Evolutionary conservation across 2,888 invertebrate genomes (phyloP), one percentile per base, ranked within the genome.

Genomic region (Allacma fusca): DNA sequence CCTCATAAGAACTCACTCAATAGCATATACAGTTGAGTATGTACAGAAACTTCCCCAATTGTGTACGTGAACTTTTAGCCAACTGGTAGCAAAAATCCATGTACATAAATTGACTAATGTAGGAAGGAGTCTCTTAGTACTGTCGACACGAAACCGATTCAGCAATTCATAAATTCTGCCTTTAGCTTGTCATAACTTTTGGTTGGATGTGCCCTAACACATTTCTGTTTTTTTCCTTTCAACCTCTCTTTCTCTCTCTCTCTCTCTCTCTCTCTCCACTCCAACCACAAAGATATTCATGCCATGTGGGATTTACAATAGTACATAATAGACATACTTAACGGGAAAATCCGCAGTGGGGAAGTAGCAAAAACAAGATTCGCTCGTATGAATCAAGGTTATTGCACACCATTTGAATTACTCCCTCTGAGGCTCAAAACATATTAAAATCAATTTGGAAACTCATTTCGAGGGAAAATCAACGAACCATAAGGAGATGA

Each of bases 181-280:
- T 50, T 16, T 16, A 50, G 50, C 50, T n/a, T 50, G 50, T 50
- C 50, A 50, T 50, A 50, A 50, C 50, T 50, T 50, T 50, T 50
- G 16, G 9, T 19, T 50, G 1, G 1, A 50, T 50, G 50, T 50
- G 50, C 34, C 34, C 34, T 50, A 1, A 50, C 50, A 50, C 16
- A 19, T 50, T 50, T 50, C 19, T 50, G 2, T 19, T 50, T 50
- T 50, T 50, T 50, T 50, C 50, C 16, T n/a, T 5, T 16, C 1
- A 50, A 50, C 50, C 50, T 50, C 50, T n/a, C 50, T 50, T n/a
- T n/a, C n/a, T n/a, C n/a, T 50, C 16, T 50, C 19, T 50, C 5
- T 19, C 16, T 50, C 16, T 50, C 16, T 50, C 50, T 50, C 19
- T 5, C 50, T 2, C 4, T 9, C 50, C 50, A 9, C 50, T n/a